Evolutionary conservation across 2,113 vertebrate species (phyloP).

Genomic region (Dasypus novemcinctus): DNA sequence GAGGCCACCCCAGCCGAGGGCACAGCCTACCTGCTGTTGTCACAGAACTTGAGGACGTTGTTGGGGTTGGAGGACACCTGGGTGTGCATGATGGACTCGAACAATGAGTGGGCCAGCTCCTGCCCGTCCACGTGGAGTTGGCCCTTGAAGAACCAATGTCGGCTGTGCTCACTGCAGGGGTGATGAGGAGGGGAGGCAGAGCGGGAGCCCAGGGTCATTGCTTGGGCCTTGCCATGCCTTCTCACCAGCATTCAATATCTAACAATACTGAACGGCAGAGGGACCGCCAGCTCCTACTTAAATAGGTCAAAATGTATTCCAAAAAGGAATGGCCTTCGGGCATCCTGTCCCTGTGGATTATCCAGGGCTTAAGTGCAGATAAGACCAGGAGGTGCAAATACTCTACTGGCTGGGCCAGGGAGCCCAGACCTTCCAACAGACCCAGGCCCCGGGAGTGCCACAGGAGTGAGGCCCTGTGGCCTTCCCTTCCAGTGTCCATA

Average conservation of each 20-base stretch:
- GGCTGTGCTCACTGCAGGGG: constrained; percentile 91
- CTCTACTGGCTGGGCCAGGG: not conserved
- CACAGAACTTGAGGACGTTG: constrained; percentile 95
- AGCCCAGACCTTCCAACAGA: not conserved
- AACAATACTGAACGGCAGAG: not conserved
- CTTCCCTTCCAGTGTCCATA: not conserved
- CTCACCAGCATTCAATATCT: not conserved
- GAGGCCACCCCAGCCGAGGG: not conserved
- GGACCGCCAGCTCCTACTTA: not conserved
- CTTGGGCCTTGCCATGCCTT: not conserved
- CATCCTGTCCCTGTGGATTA: not conserved
- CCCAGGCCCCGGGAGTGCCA: not conserved
- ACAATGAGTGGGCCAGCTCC: constrained; percentile 86
- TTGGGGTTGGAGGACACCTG: constrained; percentile 91
- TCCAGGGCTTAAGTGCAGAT: not conserved
- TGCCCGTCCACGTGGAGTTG: constrained; percentile 87
- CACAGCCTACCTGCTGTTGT: constrained; percentile 92
- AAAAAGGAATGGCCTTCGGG: not conserved
- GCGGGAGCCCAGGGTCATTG: not conserved
- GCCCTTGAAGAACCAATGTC: constrained; percentile 96
- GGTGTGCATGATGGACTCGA: constrained; percentile 92
- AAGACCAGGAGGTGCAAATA: not conserved
- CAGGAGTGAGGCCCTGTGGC: not conserved
- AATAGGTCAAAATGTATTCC: not conserved
- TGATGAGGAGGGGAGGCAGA: not conserved